A percentile compares a stretch with the other conserved stretches of the same genome.
Conservation (phyloP, 2,888 invertebrate genomes). For the Schrankia costaestrigalis region DNA sequence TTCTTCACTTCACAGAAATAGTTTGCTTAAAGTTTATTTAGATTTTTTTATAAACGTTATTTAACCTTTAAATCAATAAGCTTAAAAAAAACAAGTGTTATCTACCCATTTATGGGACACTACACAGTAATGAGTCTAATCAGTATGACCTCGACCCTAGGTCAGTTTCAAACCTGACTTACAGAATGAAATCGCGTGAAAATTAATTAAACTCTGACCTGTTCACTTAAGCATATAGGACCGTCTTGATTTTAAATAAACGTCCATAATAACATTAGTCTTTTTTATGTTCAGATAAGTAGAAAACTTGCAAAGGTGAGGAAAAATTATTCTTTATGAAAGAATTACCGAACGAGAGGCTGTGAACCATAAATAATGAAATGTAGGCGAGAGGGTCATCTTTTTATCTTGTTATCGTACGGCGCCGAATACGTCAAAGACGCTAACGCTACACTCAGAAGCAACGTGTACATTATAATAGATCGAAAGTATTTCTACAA, state of each 20-base stretch:
- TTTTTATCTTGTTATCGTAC: slow-evolving; percentile 51
- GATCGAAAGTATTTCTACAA: slow-evolving; percentile 6
- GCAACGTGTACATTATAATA: slow-evolving; percentile 1
- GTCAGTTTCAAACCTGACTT: slow-evolving; percentile 38
- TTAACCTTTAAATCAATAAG: background rate
- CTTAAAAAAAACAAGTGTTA: background rate
- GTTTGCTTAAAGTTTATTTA: too few relatives aligned
- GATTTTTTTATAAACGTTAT: too few relatives aligned
- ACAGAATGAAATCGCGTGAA: slow-evolving; percentile 55
- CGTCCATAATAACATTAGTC: slow-evolving; percentile 20
- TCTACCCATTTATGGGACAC: slow-evolving; percentile 8
- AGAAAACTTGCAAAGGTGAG: slow-evolving; percentile 23
- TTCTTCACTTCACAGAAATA: too few relatives aligned
- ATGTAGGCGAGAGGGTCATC: slow-evolving; percentile 44
- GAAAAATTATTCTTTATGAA: slow-evolving; percentile 33
- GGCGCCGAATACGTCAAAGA: slow-evolving; percentile 40
- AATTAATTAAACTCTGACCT: slow-evolving; percentile 67
- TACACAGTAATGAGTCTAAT: slow-evolving; percentile 55
- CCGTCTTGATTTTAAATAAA: slow-evolving; percentile 28
- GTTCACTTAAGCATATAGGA: slow-evolving; percentile 30
- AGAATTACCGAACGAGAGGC: slow-evolving; percentile 47
- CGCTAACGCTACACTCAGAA: slow-evolving; percentile 18
- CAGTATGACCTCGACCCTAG: slow-evolving; percentile 56
- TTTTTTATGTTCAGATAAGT: slow-evolving; percentile 16
- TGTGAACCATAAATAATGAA: slow-evolving; percentile 64